These are phyloP conservation scores for Tetanocera ferruginea DNA, from an alignment of 2,888 invertebrate genomes.

Conservation along the genomic window DNA sequence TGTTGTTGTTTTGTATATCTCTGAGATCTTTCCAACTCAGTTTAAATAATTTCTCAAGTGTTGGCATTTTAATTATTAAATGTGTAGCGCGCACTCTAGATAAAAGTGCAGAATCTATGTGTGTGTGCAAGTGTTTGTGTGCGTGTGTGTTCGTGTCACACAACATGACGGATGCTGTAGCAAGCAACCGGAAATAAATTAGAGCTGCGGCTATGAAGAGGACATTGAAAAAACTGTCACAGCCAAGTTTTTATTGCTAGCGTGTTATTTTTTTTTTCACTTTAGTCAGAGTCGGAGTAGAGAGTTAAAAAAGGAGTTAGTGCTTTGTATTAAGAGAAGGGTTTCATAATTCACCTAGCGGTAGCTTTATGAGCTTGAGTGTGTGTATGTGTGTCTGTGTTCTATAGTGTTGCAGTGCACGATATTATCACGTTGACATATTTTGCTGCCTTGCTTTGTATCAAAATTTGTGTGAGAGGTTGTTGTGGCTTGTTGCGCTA, in stretches of 20 bases:
- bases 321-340: too few relatives aligned
- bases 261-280: background rate
- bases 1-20: slow-evolving; percentile 1
- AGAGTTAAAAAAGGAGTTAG: too few relatives aligned
- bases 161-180: slow-evolving; percentile 20
- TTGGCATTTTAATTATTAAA: slow-evolving; percentile 68
- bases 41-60: slow-evolving; percentile 66
- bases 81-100: slow-evolving; percentile 45
- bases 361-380: background rate
- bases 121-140: background rate
- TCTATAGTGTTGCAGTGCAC: slow-evolving; percentile 23
- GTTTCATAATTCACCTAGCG: too few relatives aligned
- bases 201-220: slow-evolving; percentile 48
- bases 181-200: slow-evolving; percentile 44
- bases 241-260: slow-evolving; percentile 43
- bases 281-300: too few relatives aligned
- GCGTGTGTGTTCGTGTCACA: background rate
- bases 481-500: slow-evolving; percentile 4
- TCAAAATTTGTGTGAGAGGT: background rate
- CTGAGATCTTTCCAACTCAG: slow-evolving; percentile 47
- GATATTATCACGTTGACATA: slow-evolving; percentile 35
- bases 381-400: background rate
- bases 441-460: background rate
- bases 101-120: background rate
- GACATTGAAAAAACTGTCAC: slow-evolving; percentile 49